Percentiles rank a stretch among this genome's conserved stretches.
These are phyloP conservation scores for Callithrix jacchus DNA, from an alignment of 2,113 vertebrate genomes.

Conservation along the genomic window DNA sequence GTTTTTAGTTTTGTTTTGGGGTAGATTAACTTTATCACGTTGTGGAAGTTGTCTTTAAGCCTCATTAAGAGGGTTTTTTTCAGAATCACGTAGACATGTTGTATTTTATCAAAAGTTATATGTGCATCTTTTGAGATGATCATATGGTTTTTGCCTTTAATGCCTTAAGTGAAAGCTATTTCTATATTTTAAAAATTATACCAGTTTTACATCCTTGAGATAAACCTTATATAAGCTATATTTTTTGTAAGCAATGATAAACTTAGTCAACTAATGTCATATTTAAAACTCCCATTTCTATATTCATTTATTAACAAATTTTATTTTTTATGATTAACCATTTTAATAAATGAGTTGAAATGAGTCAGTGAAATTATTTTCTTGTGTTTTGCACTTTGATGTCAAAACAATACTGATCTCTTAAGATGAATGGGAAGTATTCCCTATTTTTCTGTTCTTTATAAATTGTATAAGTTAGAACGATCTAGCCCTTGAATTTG, in stretches of 20 bases:
- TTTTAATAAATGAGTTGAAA: not conserved
- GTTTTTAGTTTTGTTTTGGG: not conserved
- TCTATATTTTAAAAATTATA: conserved; percentile 19
- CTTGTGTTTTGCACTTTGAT: not conserved
- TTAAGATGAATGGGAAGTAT: not conserved
- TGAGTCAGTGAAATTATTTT: not conserved
- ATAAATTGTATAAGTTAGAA: not conserved
- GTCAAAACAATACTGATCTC: not conserved
- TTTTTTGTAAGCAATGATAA: not conserved
- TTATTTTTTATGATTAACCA: not conserved
- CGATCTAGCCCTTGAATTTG: not conserved
- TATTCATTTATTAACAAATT: not conserved
- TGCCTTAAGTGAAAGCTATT: not conserved
- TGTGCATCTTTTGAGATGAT: not conserved
- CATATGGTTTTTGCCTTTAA: conserved; percentile 18
- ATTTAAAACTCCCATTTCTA: not conserved
- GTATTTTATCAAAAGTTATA: not conserved
- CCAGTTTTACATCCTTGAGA: not conserved
- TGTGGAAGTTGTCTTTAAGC: not conserved
- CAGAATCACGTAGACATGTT: not conserved
- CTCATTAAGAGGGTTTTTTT: not conserved
- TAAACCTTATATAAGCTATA: not conserved
- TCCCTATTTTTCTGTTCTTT: not conserved
- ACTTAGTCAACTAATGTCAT: not conserved
- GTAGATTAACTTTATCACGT: not conserved